A percentile compares a stretch with the other conserved stretches of the same genome.
These are phyloP conservation scores for Murina feae DNA, from an alignment of 2,113 vertebrate genomes.

Conservation along the genomic window DNA sequence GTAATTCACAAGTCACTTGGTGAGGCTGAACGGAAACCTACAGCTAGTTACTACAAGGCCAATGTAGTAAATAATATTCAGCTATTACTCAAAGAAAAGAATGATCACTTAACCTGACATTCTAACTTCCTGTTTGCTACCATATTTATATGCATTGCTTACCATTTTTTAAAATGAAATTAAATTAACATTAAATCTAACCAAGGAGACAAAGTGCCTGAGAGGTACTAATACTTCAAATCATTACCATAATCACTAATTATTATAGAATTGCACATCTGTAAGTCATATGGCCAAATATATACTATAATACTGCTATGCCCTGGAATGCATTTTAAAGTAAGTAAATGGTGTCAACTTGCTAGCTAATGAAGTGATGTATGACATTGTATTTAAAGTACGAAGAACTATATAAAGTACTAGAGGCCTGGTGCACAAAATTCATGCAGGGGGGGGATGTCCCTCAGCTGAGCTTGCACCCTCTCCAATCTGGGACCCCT, in stretches of 20 bases:
- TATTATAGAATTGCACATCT: neutral
- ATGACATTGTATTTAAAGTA: neutral
- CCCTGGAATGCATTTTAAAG: neutral
- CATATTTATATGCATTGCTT: neutral
- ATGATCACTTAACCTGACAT: neutral
- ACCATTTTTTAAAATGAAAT: neutral
- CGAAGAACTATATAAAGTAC: neutral
- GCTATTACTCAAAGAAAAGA: neutral
- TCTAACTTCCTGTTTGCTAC: neutral
- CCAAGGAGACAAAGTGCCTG: neutral
- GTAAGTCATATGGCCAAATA: neutral
- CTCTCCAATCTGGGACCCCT: no score
- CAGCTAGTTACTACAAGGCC: neutral
- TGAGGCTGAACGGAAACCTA: neutral
- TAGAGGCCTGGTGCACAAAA: no score
- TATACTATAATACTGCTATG: neutral
- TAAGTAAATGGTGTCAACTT: neutral
- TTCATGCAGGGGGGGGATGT: no score
- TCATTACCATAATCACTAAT: neutral
- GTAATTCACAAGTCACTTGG: neutral
- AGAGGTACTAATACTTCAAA: neutral
- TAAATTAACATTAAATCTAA: conserved; percentile 25
- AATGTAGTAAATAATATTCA: neutral
- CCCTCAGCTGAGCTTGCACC: no score
- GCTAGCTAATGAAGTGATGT: neutral